A percentile compares a stretch with the other conserved stretches of the same genome.
These are phyloP conservation scores for Erebia aethiops DNA, from an alignment of 2,888 invertebrate genomes.

Conservation along the genomic window DNA sequence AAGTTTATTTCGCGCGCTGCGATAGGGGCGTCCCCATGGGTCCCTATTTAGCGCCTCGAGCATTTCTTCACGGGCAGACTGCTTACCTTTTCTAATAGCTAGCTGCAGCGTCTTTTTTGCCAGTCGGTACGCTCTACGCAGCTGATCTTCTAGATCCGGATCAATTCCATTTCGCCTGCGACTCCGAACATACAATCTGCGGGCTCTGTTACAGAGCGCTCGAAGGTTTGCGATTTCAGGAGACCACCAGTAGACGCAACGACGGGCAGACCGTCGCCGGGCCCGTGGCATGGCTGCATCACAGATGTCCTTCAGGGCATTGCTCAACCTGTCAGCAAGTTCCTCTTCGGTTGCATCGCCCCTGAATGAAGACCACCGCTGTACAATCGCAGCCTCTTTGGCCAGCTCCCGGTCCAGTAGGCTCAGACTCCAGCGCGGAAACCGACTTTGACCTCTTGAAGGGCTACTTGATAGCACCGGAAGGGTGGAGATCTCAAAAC, in stretches of 20 bases:
- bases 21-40: too few species aligned
- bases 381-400: not conserved
- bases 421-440: not conserved
- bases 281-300: not conserved
- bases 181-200: too few species aligned
- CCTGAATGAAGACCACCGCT: not conserved
- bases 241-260: constrained; percentile 3
- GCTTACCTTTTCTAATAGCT: too few species aligned
- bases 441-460: not conserved
- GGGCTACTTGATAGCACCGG: not conserved
- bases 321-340: not conserved
- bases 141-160: too few species aligned
- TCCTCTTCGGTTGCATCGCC: not conserved
- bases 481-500: constrained; percentile 4
- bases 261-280: not conserved
- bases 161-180: too few species aligned
- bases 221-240: not conserved
- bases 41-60: too few species aligned
- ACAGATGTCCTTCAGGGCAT: not conserved
- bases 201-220: not conserved
- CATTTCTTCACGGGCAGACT: too few species aligned
- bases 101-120: too few species aligned
- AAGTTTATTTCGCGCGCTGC: too few species aligned
- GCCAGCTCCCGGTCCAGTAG: not conserved
- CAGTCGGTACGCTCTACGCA: too few species aligned